Base-by-base conservation (phyloP, 1,140 invertebrate genomes). In the Gerris buenoi region DNA sequence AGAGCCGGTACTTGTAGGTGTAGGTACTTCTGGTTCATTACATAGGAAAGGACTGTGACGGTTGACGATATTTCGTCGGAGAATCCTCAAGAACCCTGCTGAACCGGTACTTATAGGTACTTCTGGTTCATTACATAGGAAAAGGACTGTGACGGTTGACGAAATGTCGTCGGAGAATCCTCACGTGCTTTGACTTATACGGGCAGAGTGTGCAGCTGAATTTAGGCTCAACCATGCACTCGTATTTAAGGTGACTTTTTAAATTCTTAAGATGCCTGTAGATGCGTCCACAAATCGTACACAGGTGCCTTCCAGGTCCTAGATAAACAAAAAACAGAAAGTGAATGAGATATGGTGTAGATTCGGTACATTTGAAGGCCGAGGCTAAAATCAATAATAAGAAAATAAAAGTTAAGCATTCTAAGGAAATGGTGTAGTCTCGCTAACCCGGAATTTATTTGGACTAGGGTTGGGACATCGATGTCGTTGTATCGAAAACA, bases 141-240 rank as follows among this genome's bases (percentile, higher is more conserved):
- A 46, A 46, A 5, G 33, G 33, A 46, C 22, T 58, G 60, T 67
- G 66, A 56, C 58, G 22, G 56, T 46, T 56, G 22, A 66, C 26
- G 14, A 67, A 22, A 56, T 67, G 66, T 29, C 59, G 58, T 64
- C 78, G 78, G 0, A 81, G 71, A 60, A 79, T 79, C 73, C 78
- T 78, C 46, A 77, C 79, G 63, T 78, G 72, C 27, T 79, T 84
- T 68, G 82, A 80, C 71, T 82, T 81, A 71, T 81, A 79, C 71
- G 79, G 72, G 26, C 70, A 71, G 25, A 66, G 27, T 15, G 64
- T 46, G 63, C 81, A 79, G 65, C 74, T 76, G 73, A 81, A 82
- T 22, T 80, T 74, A 1, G 83, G 82, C 60, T 82, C 81, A 69
- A 82, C 79, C 18, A 82, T 82, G 66, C 82, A 84, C 71, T 84